Evolutionary conservation across 1,140 invertebrate genomes (phyloP), one percentile per base, ranked within the genome.

Genomic region (Ostrea edulis): DNA sequence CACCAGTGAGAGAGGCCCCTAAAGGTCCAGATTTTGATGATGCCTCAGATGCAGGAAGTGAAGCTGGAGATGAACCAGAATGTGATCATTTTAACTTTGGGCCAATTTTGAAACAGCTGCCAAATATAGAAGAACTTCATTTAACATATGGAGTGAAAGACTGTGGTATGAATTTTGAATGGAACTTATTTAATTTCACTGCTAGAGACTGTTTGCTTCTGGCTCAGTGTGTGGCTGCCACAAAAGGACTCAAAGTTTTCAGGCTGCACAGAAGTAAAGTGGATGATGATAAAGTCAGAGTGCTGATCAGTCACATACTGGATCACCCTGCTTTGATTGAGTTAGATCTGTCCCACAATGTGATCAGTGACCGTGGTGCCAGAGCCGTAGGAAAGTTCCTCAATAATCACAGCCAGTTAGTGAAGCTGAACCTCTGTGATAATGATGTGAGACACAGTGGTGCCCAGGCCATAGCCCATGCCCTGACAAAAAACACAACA

Each of bases 141-240:
- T 84, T 95, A 22, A 92, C 92, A n/a, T 95, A 94, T 91, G 93
- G 93, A 54, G 94, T 95, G 0, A 91, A 90, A 87, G 94, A 95
- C 89, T 95, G 95, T 92, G 95, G 95, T 22, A 95, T 95, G 95
- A 95, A 95, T 89, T 95, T 95, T 93, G 94, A 95, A 86, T 95
- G 95, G 95, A 94, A 93, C 89, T 88, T 95, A 44, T 95, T 95
- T 91, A 93, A 95, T 89, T 95, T 95, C 86, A 95, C 95, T 52
- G 93, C 93, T 12, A 92, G 92, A 89, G 95, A 95, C 89, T 95
- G 95, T 89, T 88, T 94, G 83, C 93, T 92, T 86, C 88, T 95
- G 29, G 92, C 95, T 29, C 94, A 95, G 86, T 93, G 93, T 91
- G 90, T 95, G 25, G 93, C 94, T 68, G 88, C 89, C 25, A 93